phyloP scores from a whole-genome alignment of 1,140 invertebrate genomes.

The Hycleus phaleratus region DNA sequence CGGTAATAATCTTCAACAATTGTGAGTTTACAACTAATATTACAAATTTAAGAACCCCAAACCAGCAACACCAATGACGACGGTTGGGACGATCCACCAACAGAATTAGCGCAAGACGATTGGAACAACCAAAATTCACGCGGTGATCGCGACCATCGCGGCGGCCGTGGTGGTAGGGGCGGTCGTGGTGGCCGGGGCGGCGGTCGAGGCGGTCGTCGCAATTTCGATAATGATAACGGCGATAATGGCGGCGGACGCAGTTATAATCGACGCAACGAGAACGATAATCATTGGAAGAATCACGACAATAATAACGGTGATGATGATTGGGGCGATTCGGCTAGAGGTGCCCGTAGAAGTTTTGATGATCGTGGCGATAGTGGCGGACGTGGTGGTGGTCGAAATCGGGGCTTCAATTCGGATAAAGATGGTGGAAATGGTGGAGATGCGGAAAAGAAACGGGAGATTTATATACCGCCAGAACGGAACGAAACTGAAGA shows the following conservation, averaged over 20 bases:
- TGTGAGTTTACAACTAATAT: too few relatives aligned
- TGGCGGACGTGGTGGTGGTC: conserved; percentile 10
- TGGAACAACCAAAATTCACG: conserved; percentile 7
- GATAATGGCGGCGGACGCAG: neutral
- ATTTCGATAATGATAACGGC: too few relatives aligned
- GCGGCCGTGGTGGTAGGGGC: conserved; percentile 6
- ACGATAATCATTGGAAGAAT: neutral
- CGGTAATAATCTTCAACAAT: neutral
- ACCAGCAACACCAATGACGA: neutral
- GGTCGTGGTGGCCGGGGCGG: conserved; percentile 16
- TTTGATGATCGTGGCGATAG: conserved; percentile 5
- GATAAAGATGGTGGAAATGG: conserved; percentile 5
- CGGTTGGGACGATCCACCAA: conserved; percentile 13
- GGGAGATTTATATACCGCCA: conserved; percentile 73
- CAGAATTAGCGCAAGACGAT: conserved; percentile 7
- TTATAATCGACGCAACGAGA: neutral
- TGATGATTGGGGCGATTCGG: conserved; percentile 11
- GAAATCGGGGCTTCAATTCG: conserved; percentile 1
- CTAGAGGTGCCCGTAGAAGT: conserved; percentile 15
- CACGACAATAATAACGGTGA: conserved; percentile 1
- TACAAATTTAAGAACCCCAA: neutral
- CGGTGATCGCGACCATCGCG: conserved; percentile 10
- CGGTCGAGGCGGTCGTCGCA: conserved; percentile 3
- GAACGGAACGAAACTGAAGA: conserved; percentile 63
- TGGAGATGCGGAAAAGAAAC: conserved; percentile 37